A percentile compares a stretch with the other conserved stretches of the same genome.
Conservation (phyloP, 2,888 invertebrate species). For the Dinocampus coccinellae region DNA sequence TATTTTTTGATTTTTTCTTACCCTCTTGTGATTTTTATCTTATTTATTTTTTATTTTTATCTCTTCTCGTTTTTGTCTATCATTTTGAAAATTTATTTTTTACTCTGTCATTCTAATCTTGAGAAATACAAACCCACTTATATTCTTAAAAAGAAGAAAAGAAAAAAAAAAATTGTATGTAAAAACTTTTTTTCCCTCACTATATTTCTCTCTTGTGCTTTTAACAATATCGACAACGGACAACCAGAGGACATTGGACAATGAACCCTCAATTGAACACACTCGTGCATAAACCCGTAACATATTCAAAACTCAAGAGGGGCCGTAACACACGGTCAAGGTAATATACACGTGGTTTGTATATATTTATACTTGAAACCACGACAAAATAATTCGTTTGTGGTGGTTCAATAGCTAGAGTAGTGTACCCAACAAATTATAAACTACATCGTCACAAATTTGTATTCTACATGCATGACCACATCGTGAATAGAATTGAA, state of each 20-base stretch:
- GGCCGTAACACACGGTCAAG: constrained; percentile 44
- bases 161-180: too few relatives aligned
- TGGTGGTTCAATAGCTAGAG: not conserved
- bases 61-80: not conserved
- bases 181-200: too few relatives aligned
- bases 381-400: not conserved
- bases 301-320: not conserved
- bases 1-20: too few relatives aligned
- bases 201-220: not conserved
- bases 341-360: constrained; percentile 31
- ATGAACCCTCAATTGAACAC: constrained; percentile 34
- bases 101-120: too few relatives aligned
- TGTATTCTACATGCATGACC: not conserved
- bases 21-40: too few relatives aligned
- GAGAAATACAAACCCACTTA: not conserved
- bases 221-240: constrained; percentile 2
- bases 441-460: not conserved
- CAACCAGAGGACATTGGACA: constrained; percentile 37
- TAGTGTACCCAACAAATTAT: not conserved
- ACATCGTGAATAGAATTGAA: constrained; percentile 19
- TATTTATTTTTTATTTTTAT: not conserved
- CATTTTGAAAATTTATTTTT: not conserved
- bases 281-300: not conserved
- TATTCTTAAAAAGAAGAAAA: not conserved
- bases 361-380: not conserved